Conservation (phyloP, 2,888 invertebrate genomes). For the Lordiphosa fenestrarum region DNA sequence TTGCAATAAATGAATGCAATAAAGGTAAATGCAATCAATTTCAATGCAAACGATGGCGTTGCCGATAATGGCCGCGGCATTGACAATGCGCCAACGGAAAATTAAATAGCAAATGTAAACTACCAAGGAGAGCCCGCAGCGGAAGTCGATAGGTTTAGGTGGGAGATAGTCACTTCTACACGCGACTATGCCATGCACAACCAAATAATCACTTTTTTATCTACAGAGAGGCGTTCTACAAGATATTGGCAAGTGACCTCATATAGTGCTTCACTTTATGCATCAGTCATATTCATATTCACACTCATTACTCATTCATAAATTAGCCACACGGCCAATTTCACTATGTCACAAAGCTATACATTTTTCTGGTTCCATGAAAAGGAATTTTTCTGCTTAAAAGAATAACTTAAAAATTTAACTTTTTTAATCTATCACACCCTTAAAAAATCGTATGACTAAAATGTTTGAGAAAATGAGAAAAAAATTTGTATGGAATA, state of each 20-base stretch:
- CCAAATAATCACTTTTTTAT: slow-evolving; percentile 9
- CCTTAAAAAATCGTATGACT: no score
- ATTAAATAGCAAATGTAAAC: slow-evolving; percentile 47
- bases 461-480: no score
- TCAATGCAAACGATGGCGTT: slow-evolving; percentile 42
- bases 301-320: no score
- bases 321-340: slow-evolving; percentile 31
- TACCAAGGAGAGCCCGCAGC: slow-evolving; percentile 26
- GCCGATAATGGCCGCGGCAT: slow-evolving; percentile 29
- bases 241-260: slow-evolving; percentile 6
- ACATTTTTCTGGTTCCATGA: no score
- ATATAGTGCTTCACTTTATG: not conserved
- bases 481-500: no score
- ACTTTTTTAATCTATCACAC: no score
- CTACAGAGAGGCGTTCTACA: slow-evolving; percentile 13
- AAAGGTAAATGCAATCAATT: slow-evolving; percentile 68
- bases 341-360: not conserved
- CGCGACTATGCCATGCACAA: slow-evolving; percentile 6
- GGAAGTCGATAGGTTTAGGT: slow-evolving; percentile 35
- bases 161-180: slow-evolving; percentile 9
- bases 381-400: no score
- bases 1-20: slow-evolving; percentile 30
- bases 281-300: no score
- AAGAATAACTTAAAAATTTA: no score
- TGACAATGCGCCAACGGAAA: slow-evolving; percentile 56